Conservation (phyloP, 2,113 vertebrate species). For the Cottus gobio region DNA sequence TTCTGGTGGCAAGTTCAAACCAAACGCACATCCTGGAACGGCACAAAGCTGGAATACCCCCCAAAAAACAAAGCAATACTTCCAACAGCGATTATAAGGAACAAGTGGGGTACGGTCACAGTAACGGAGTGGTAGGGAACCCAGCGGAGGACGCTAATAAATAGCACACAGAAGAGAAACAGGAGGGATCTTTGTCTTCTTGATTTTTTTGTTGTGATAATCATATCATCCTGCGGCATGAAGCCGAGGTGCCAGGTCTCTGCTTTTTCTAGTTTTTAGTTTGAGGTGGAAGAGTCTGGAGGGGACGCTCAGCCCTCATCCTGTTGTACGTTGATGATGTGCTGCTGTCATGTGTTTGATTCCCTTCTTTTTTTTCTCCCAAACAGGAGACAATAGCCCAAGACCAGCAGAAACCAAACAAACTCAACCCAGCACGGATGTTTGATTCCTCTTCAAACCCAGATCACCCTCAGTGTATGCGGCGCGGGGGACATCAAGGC, state of each 20-base stretch:
- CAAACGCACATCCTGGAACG: constrained; percentile 28
- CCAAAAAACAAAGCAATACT: constrained; percentile 21
- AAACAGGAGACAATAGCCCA: constrained; percentile 8
- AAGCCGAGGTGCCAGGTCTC: constrained; percentile 39
- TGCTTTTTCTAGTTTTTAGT: constrained; percentile 39
- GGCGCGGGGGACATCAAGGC: constrained; percentile 35
- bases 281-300: constrained; percentile 41
- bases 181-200: constrained; percentile 42
- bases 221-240: constrained; percentile 38
- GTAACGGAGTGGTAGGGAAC: constrained; percentile 55
- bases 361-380: constrained; percentile 25
- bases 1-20: constrained; percentile 27
- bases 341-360: constrained; percentile 26
- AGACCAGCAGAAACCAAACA: constrained; percentile 46
- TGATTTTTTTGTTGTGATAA: constrained; percentile 45
- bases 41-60: constrained; percentile 5
- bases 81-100: constrained; percentile 39
- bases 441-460: constrained; percentile 55
- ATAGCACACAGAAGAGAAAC: constrained; percentile 65
- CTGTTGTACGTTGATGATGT: constrained; percentile 28
- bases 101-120: constrained; percentile 69
- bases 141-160: constrained; percentile 67
- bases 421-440: constrained; percentile 32
- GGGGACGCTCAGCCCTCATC: constrained; percentile 39
- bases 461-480: constrained; percentile 5